Conservation (phyloP, 2,113 vertebrate genomes). For the Dermatemys mawii region DNA sequence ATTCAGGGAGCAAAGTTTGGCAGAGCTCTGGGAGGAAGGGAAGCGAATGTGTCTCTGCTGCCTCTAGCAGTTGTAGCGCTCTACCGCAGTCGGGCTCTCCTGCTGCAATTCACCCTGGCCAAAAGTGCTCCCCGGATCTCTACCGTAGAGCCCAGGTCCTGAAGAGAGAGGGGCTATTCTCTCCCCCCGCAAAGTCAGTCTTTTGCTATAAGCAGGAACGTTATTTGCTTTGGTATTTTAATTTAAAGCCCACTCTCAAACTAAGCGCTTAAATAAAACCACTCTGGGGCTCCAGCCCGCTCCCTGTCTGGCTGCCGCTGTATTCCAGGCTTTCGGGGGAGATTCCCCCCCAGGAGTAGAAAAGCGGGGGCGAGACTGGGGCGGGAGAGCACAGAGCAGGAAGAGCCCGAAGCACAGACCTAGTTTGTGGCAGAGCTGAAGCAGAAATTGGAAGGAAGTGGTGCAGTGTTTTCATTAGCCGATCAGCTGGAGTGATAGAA, state of each 20-base stretch:
- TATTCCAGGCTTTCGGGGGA: neutral
- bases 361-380: neutral
- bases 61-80: neutral
- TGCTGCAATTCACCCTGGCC: neutral
- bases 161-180: neutral
- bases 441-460: conserved; percentile 27
- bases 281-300: neutral
- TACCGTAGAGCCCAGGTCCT: too few relatives aligned
- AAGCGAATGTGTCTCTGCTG: neutral
- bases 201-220: neutral
- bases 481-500: conserved; percentile 10
- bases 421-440: conserved; percentile 46
- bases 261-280: neutral
- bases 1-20: neutral
- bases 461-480: conserved; percentile 42
- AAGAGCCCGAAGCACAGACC: conserved; percentile 2
- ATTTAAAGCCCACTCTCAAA: conserved; percentile 52
- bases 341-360: neutral
- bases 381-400: neutral
- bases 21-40: neutral
- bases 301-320: neutral
- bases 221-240: conserved; percentile 17
- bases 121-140: neutral
- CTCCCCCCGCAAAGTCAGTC: neutral
- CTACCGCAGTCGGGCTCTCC: fast-evolving